Conservation (phyloP, 1,140 invertebrate species). For the Coelopa frigida region DNA sequence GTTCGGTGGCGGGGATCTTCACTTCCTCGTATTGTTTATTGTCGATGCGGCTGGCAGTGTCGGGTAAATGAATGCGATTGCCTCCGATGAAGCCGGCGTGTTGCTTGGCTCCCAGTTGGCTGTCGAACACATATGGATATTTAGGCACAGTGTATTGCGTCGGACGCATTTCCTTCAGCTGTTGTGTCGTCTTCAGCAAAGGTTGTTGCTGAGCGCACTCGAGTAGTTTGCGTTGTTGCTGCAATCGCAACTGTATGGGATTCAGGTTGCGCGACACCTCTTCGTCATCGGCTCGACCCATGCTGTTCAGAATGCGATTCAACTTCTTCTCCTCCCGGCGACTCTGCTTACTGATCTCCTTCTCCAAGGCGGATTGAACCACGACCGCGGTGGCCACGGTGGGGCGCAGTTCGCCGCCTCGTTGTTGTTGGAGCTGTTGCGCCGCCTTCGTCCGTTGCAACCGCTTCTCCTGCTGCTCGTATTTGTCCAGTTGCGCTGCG, state of each 20-base stretch:
- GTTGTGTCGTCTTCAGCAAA: constrained; percentile 39
- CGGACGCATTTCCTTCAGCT: constrained; percentile 15
- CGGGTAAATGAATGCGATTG: constrained; percentile 70
- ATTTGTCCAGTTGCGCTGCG: constrained; percentile 45
- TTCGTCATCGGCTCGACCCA: constrained; percentile 45
- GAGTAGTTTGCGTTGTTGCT: constrained; percentile 46
- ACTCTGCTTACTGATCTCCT: constrained; percentile 68
- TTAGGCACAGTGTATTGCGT: constrained; percentile 20
- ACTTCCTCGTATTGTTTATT: constrained; percentile 79
- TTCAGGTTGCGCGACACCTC: constrained; percentile 46
- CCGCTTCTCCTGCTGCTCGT: constrained; percentile 33
- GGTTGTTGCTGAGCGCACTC: constrained; percentile 42
- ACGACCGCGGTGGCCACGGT: constrained; percentile 51
- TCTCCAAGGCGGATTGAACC: constrained; percentile 79
- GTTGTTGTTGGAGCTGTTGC: constrained; percentile 12
- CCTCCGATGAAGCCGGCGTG: constrained; percentile 71
- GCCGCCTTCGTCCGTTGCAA: constrained; percentile 25
- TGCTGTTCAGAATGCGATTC: constrained; percentile 53
- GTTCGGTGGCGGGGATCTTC: constrained; percentile 69
- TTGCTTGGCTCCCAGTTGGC: constrained; percentile 59
- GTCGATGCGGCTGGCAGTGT: constrained; percentile 63
- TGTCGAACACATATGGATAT: constrained; percentile 84
- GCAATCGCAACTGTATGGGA: constrained; percentile 42
- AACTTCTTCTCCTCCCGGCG: constrained; percentile 81
- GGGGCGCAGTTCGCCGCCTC: constrained; percentile 21